Evolutionary conservation across 2,888 invertebrate species (phyloP), one percentile per base, ranked within the genome.

Genomic region (Dasysyrphus albostriatus): DNA sequence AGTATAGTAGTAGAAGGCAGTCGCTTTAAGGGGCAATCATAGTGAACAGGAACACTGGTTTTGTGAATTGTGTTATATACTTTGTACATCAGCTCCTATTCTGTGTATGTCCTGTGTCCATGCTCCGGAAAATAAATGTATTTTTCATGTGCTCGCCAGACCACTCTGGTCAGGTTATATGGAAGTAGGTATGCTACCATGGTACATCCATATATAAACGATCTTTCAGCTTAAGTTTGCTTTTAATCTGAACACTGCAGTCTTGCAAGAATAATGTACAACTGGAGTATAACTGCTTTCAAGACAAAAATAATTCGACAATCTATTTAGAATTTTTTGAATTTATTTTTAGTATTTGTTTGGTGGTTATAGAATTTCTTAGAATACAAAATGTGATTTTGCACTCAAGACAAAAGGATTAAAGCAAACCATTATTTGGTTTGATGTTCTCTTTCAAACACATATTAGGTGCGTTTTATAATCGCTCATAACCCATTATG

Each of bases 61-160:
- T 59, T 47, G 59, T 29, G 37, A 65, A 58, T 47, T 81, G 69
- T 76, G 24, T 67, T 34, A 49, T 67, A 65, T 56, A 54, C 32
- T 59, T 34, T 81, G 69, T 76, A 7, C 47, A n/a, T n/a, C n/a
- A 54, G 8, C 54, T 54, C 54, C 29, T 61, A 24, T 39, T 0
- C 32, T 2, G 32, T 32, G 32, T 32, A 7, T 32, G 3, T 12
- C 6, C 6, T 61, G 42, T 85, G 73, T 76, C 67, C 72, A 54
- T 67, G 67, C 16, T 34, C 47, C 44, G 58, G 29, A 67, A 84
- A 75, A 70, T 54, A 61, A 76, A 80, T 72, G 72, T 47, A 65
- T 54, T 70, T 75, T 72, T 59, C 59, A 39, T 84, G 44, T 59
- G 58, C 58, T 44, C 79, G 51, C 49, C 24, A 24, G 24, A 29